A percentile compares a stretch with the other conserved stretches of the same genome.
Conservation (phyloP, 2,113 vertebrate genomes). For the Nothoprocta perdicaria region DNA sequence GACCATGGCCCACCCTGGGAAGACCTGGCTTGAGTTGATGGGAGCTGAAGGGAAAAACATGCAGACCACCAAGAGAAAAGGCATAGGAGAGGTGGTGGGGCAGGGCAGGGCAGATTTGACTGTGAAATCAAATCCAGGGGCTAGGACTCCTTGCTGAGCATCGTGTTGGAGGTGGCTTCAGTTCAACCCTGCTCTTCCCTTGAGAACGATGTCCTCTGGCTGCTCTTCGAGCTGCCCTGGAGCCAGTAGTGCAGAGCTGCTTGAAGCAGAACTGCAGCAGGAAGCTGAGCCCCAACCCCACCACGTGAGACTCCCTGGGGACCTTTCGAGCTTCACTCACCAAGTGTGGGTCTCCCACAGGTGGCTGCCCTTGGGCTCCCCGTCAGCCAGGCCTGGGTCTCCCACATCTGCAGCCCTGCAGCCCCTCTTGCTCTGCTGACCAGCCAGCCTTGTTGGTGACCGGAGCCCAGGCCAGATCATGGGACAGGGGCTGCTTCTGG, state of each 20-base stretch:
- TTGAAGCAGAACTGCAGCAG: constrained; percentile 10
- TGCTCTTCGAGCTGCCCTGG: constrained; percentile 23
- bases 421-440: background rate
- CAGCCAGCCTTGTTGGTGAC: rapidly evolving
- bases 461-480: rapidly evolving
- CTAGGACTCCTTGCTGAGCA: constrained; percentile 24
- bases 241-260: background rate
- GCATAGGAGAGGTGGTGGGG: constrained; percentile 30
- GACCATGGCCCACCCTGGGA: constrained; percentile 45
- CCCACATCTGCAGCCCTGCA: background rate
- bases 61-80: constrained; percentile 64
- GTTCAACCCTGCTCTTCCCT: constrained; percentile 49
- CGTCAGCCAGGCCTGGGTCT: background rate
- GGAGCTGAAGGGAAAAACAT: constrained; percentile 51
- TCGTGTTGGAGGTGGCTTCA: constrained; percentile 40
- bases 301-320: background rate
- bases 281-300: constrained; percentile 16
- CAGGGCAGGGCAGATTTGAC: constrained; percentile 57
- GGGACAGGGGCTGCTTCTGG: background rate
- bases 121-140: constrained; percentile 11
- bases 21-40: constrained; percentile 59
- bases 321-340: constrained; percentile 46
- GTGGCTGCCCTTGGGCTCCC: background rate
- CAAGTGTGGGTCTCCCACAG: background rate
- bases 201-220: constrained; percentile 61